Evolutionary conservation across 2,113 vertebrate genomes (phyloP).

Genomic region (Sorex fumeus): DNA sequence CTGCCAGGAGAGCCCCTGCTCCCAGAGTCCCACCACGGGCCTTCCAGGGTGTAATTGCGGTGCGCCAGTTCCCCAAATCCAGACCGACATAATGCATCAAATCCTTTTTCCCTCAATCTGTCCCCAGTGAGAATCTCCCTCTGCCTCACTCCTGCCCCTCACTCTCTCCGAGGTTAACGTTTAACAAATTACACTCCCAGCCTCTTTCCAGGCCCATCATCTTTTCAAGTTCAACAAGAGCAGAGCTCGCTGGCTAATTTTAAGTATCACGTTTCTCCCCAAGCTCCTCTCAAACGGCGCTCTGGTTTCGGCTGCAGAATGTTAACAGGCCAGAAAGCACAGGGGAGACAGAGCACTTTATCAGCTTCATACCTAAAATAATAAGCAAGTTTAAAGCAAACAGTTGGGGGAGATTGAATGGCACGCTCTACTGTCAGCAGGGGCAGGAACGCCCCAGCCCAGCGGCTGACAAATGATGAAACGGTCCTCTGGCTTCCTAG

Average conservation of each 20-base stretch:
- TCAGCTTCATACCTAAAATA: conserved; percentile 89
- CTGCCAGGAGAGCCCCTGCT: conserved; percentile 60
- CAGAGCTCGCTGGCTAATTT: conserved; percentile 84
- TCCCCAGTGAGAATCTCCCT: conserved; percentile 83
- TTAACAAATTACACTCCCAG: conserved; percentile 83
- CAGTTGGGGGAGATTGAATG: conserved; percentile 85
- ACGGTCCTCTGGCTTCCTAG: conserved; percentile 84
- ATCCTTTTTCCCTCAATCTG: conserved; percentile 79
- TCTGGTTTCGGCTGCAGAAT: conserved; percentile 88
- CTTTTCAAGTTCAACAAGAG: conserved; percentile 86
- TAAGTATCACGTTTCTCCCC: conserved; percentile 88
- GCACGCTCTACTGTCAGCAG: conserved; percentile 82
- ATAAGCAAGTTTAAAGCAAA: conserved; percentile 88
- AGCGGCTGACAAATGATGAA: conserved; percentile 84
- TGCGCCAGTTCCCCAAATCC: conserved; percentile 67
- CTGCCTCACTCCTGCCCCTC: conserved; percentile 72
- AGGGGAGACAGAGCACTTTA: conserved; percentile 87
- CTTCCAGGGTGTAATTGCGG: conserved; percentile 11
- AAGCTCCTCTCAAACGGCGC: conserved; percentile 86
- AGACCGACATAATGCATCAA: conserved; percentile 74
- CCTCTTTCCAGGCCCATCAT: conserved; percentile 80
- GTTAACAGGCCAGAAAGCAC: conserved; percentile 88
- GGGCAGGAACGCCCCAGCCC: conserved; percentile 78
- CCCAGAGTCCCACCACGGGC: conserved; percentile 57
- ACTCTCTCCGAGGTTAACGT: conserved; percentile 85